Evolutionary conservation across 1,140 invertebrate species (phyloP), one percentile per base, ranked within the genome.

Genomic region (Euschistus heros): DNA sequence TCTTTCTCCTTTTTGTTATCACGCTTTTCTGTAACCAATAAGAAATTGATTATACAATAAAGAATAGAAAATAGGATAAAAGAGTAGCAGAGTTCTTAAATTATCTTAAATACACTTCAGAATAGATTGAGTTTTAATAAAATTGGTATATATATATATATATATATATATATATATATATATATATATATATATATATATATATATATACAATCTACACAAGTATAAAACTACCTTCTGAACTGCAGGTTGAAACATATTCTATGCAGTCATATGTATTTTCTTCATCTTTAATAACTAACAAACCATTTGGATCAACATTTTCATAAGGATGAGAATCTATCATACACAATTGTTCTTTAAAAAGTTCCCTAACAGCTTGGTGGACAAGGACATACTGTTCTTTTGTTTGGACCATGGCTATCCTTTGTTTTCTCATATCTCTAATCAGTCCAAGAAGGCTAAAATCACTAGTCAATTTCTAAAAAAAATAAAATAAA

Each of bases 401-500:
- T 74, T 95, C 92, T 20, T 90, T 90, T 24, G 91, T 95, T 76
- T 96, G 92, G 8, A 96, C 85, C 92, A 95, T 94, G 2, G 92
- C 92, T 62, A 82, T 80, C 66, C 84, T 71, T 71, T 85, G 83
- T 64, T 76, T 76, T 62, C 84, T 69, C 80, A 86, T 81, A 10
- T 78, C 74, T 60, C 75, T 73, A 10, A 84, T 80, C 63, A 85
- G 75, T 22, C 78, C 74, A 72, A 77, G 80, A 42, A 85, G 67
- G 69, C 77, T 80, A 68, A 85, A 82, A 61, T 80, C 75, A 65
- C 74, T 72, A 2, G 75, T 76, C n/a, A 83, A 68, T 72, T 79
- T 80, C 81, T 83, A 71, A 65, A 75, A 73, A 69, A 62, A 69
- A 68, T 42, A 68, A 68, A 73, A 67, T 50, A 27, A 18, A 64